Base-by-base conservation (phyloP, 2,113 vertebrate species). In the Neogale vison region DNA sequence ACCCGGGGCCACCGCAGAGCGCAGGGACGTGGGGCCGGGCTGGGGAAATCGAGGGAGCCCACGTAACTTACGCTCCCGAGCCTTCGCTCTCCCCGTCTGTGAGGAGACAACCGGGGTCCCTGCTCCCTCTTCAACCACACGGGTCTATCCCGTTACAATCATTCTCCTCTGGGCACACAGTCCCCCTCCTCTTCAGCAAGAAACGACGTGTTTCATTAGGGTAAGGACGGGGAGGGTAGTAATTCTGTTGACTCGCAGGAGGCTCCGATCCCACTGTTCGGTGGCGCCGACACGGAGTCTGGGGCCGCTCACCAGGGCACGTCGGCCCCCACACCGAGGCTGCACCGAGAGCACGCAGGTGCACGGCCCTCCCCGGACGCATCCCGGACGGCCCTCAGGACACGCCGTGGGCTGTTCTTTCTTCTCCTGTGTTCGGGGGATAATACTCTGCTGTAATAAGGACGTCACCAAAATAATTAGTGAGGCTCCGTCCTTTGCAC, bases 181-280 rank as follows among this genome's bases (percentile, higher is more conserved):
- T 96, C 74, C 50, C 79, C 47, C 97, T 96, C 94, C 93, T 96
- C 90, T 97, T 98, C 96, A 93, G 96, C 77, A 1, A 90, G 97
- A 90, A 85, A 93, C 71, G 42, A 95, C 90, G 85, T 77, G 67
- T 88, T 97, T 97, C 98, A 98, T 98, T 96, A 96, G 93, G 97
- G 93, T 93, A 97, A 97, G 95, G 82, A 82, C 61, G 29, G 82
- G 59, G 82, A 93, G 81, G 67, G n/a, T 18, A 42, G 77, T 3
- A n/a, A 85, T 76, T 96, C 8, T 92, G 94, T 86, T 59, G 86
- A 80, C 69, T 69, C 23, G 1, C 72, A 72, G 23, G 67, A 89
- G 92, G 24, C 45, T 72, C 77, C 91, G 20, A 24, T 12, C 36
- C 36, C 52, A 67, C 52, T 15, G 17, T 31, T 67, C 6, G 4